Evolutionary conservation across 2,888 invertebrate genomes (phyloP), one percentile per base, ranked within the genome.

Genomic region (Pyralis farinalis): DNA sequence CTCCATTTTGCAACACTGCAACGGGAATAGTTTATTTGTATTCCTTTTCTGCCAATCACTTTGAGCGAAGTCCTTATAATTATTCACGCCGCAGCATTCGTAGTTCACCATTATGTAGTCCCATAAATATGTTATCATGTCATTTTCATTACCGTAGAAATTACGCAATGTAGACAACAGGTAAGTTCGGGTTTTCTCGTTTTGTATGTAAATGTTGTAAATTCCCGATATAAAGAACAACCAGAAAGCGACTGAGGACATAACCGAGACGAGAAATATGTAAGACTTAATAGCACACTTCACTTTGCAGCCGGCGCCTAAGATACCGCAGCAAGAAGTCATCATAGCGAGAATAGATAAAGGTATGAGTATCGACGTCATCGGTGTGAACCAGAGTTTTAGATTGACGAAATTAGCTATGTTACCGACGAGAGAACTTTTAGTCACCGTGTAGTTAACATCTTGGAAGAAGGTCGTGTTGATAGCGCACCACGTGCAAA

Each of bases 261-360:
- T 43, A 0, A 72, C 11, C 0, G 80, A 70, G 0, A 77, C 76
- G 1, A 86, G 69, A 22, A 84, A 71, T 9, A 87, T 63, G 51
- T 87, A 88, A 0, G 76, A 61, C 45, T 86, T 83, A 1, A 85
- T 59, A 0, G 86, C 85, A 36, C 84, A 86, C 63, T 80, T 79
- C 7, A 78, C 37, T 51, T 63, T 75, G 46, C 84, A 87, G 0
- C 83, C 82, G 0, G 87, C 82, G 1, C 85, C 84, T 1, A 86
- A 48, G 0, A 87, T 64, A 0, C 88, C 88, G 42, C 85, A 88
- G 37, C 84, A 84, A 0, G 87, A 81, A 0, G 85, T 83, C 33
- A 81, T 36, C 66, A 83, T 78, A 0, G 74, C 63, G 0, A 84
- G 11, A 0, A 61, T 28, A 0, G 76, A 58, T 27, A 85, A 40